Evolutionary conservation across 2,797 vertebrate species (phyloP), one percentile per base, ranked within the genome.

Genomic region (Cyprinodon diabolis): DNA sequence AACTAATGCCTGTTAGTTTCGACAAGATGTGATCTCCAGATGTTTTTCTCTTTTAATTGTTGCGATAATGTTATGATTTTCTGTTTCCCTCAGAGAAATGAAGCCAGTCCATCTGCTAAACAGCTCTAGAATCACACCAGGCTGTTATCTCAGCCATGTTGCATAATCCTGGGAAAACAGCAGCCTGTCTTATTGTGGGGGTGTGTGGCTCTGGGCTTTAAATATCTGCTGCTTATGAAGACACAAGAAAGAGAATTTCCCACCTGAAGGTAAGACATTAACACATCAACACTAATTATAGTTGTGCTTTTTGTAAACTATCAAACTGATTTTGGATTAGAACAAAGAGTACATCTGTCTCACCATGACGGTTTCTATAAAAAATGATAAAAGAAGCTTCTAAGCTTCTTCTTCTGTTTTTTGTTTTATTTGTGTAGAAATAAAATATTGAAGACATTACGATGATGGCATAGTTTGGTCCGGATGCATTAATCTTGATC

Each of bases 211-310:
- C 66, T 54, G 35, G 40, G 25, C 75, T 87, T 76, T 85, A 85
- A 82, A 73, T 77, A 82, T n/a, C 10, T 1, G 3, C 58, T n/a
- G 17, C 43, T 49, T 6, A 23, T 30, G 11, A 4, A 58, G 13
- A 47, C 47, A 1, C 47, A 12, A 75, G 52, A 79, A 35, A n/a
- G 49, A 63, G n/a, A 13, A 13, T 48, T 45, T 66, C 51, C 43
- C 72, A 17, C 66, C 19, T 21, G 49, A 55, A 86, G 85, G 87
- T 89, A 81, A 84, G 84, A 60, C 11, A 19, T 67, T 15, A 14
- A 43, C 21, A 25, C 35, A 49, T 19, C 30, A 19, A 40, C 2
- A 52, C 21, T 6, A 52, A 21, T 54, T 54, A n/a, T 21, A 21
- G 54, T 56, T 63, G 10, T 63, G 43, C 35, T 12, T 63, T 63